Evolutionary conservation across 2,113 vertebrate genomes (phyloP).

Genomic region (Channa maculata): DNA sequence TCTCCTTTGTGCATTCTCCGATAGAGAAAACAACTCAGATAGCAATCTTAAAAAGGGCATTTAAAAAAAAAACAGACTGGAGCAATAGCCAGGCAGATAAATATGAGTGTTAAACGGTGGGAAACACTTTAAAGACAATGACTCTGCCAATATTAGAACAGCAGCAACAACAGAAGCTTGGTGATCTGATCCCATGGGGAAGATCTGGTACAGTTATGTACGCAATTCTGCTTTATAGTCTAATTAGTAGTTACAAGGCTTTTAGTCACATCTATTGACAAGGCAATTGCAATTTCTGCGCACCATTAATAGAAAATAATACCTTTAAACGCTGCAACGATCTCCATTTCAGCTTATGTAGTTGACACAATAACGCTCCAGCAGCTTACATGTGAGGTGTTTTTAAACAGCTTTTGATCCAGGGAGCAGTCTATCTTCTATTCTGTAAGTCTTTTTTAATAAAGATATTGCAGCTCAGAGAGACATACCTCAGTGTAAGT

Average conservation of each 20-base stretch:
- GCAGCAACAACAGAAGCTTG: constrained; percentile 16
- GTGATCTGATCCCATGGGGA: constrained; percentile 45
- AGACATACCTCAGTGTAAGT: constrained; percentile 22
- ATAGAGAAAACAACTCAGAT: constrained; percentile 31
- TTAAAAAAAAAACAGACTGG: constrained; percentile 7
- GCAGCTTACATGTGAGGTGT: not conserved
- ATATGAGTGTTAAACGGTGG: constrained; percentile 29
- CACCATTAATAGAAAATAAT: constrained; percentile 28
- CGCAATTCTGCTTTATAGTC: constrained; percentile 42
- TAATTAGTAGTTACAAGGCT: constrained; percentile 52
- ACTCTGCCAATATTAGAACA: constrained; percentile 48
- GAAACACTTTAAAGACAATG: constrained; percentile 23
- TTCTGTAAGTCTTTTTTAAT: constrained; percentile 25
- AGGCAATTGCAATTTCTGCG: constrained; percentile 7
- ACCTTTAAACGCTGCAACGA: not conserved
- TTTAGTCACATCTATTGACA: constrained; percentile 47
- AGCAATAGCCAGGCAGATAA: constrained; percentile 31
- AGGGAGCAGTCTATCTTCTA: not conserved
- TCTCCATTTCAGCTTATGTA: not conserved
- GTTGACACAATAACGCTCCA: constrained; percentile 1
- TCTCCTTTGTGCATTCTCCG: constrained; percentile 17
- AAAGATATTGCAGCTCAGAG: constrained; percentile 40
- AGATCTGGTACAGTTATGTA: constrained; percentile 38
- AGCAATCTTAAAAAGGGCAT: constrained; percentile 25
- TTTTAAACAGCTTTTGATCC: not conserved